Conservation (phyloP, 2,888 invertebrate genomes). For the Caenorhabditis afra region DNA sequence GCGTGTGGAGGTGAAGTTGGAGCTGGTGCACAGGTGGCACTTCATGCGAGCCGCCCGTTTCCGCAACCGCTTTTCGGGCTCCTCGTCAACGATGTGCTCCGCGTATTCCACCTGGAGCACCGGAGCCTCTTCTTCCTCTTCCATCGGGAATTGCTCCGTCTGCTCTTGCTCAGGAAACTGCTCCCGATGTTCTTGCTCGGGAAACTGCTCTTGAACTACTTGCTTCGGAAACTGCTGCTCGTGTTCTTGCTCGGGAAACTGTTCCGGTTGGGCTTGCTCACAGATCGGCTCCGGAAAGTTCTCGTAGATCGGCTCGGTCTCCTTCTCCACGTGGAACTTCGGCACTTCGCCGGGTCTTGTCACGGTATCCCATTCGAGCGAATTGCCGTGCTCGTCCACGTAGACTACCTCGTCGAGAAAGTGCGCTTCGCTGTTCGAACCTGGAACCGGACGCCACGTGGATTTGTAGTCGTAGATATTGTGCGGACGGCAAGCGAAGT, state of each 20-base stretch:
- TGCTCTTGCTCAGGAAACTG: too few species aligned
- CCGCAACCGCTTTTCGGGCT: not conserved
- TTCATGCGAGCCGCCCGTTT: constrained; percentile 17
- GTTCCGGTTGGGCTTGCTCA: too few species aligned
- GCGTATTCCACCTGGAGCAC: too few species aligned
- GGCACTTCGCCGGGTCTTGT: constrained; percentile 5
- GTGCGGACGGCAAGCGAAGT: constrained; percentile 65
- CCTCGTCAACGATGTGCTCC: not conserved
- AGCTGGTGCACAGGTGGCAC: constrained; percentile 58
- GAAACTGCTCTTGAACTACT: too few species aligned
- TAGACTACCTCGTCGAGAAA: constrained; percentile 49
- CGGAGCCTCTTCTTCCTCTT: not conserved
- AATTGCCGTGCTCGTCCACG: constrained; percentile 54
- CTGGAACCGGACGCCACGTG: constrained; percentile 26
- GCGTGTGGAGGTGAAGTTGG: constrained; percentile 29
- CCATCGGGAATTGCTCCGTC: too few species aligned
- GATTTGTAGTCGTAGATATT: constrained; percentile 54
- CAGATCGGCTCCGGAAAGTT: constrained; percentile 2
- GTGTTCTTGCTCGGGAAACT: too few species aligned
- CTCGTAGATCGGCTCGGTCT: constrained; percentile 24
- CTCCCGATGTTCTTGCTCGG: too few species aligned
- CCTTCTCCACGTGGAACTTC: not conserved
- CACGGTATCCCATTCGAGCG: constrained; percentile 56
- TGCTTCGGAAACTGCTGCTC: too few species aligned
- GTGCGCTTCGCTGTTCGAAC: constrained; percentile 10